Conservation (phyloP, 2,888 invertebrate genomes). For the Margaritifera margaritifera region DNA sequence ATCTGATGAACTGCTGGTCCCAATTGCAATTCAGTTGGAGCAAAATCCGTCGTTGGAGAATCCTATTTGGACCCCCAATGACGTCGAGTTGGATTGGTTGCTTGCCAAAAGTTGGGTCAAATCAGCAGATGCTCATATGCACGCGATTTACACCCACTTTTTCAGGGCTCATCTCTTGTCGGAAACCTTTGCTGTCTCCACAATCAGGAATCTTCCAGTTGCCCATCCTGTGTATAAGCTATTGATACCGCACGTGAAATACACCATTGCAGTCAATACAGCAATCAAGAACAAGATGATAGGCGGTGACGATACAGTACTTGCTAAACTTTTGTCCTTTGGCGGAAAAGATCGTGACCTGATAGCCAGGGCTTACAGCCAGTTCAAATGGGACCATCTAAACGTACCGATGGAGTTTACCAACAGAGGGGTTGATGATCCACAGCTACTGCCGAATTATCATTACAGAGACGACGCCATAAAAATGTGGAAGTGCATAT, state of each 20-base stretch:
- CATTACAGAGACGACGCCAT: conserved; percentile 34
- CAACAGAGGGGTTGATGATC: conserved; percentile 25
- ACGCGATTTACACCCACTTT: conserved; percentile 30
- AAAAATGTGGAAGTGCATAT: conserved; percentile 24
- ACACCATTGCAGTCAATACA: conserved; percentile 27
- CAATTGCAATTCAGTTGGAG: conserved; percentile 36
- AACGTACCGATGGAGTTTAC: conserved; percentile 19
- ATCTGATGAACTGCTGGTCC: conserved; percentile 23
- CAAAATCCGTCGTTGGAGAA: conserved; percentile 24
- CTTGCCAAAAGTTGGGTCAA: conserved; percentile 32
- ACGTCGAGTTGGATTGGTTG: conserved; percentile 30
- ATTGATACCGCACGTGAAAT: conserved; percentile 30
- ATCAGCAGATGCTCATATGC: conserved; percentile 29
- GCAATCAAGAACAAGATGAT: conserved; percentile 24
- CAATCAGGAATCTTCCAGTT: conserved; percentile 28
- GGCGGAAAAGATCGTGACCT: conserved; percentile 13
- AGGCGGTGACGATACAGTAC: conserved; percentile 25
- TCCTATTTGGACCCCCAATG: conserved; percentile 38
- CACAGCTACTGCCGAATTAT: conserved; percentile 27
- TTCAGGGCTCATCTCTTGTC: conserved; percentile 27
- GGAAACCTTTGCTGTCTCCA: conserved; percentile 26
- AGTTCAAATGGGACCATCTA: conserved; percentile 23
- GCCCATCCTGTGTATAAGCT: conserved; percentile 35
- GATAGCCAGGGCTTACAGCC: conserved; percentile 13
- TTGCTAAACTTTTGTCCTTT: conserved; percentile 24